Evolutionary conservation across 1,140 invertebrate genomes (phyloP).

Genomic region (Oscheius sp.): DNA sequence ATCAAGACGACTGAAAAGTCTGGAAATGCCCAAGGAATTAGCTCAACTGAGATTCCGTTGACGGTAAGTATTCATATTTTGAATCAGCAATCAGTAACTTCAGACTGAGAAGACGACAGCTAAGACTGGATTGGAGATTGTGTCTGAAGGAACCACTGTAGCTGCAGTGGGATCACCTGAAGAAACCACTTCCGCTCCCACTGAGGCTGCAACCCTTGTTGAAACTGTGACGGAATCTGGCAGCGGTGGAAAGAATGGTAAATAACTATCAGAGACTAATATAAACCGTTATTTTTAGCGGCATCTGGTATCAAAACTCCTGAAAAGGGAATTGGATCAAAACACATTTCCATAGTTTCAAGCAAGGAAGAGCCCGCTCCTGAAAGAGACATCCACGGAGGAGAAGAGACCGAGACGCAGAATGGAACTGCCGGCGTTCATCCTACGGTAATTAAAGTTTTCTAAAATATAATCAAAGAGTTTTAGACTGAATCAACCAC

Average conservation of each 20-base stretch:
- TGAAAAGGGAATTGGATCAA: neutral
- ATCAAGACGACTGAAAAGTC: too few relatives aligned
- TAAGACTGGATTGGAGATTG: neutral
- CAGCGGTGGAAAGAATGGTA: neutral
- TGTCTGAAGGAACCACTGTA: neutral
- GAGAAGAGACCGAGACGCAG: neutral
- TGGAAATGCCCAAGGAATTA: too few relatives aligned
- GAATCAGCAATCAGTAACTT: neutral
- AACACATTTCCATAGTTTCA: too few relatives aligned
- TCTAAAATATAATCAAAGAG: neutral
- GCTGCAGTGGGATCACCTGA: neutral
- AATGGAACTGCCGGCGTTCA: neutral
- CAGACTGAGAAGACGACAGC: neutral
- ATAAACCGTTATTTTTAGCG: too few relatives aligned
- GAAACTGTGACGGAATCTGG: neutral
- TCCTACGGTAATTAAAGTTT: neutral
- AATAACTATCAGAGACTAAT: neutral
- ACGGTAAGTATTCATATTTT: too few relatives aligned
- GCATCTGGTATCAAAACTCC: neutral
- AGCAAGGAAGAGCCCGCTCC: neutral
- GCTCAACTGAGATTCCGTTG: too few relatives aligned
- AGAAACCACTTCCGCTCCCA: neutral
- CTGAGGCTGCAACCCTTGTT: neutral
- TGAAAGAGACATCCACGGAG: neutral
- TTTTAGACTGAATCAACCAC: conserved; percentile 4